These are phyloP conservation scores for Molothrus ater DNA, from an alignment of 2,797 vertebrate genomes.

Conservation along the genomic window DNA sequence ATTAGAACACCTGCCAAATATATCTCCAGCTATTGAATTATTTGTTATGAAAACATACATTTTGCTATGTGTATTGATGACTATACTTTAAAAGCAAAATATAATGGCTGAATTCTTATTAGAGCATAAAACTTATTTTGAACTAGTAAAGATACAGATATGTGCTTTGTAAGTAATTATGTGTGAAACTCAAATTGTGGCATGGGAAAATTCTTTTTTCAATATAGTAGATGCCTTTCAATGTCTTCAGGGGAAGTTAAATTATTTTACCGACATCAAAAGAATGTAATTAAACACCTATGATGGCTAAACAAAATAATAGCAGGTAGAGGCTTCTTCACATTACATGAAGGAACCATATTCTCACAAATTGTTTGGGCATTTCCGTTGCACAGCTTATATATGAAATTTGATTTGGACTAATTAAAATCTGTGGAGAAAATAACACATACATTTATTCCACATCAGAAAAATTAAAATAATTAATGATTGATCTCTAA, in stretches of 20 bases:
- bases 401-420: not conserved
- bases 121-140: not conserved
- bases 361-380: constrained; percentile 42
- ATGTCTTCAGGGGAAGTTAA: constrained; percentile 74
- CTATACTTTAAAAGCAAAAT: not conserved
- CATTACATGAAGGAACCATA: constrained; percentile 30
- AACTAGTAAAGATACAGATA: not conserved
- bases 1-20: not conserved
- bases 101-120: not conserved
- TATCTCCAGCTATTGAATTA: not conserved
- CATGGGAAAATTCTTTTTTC: constrained; percentile 73
- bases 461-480: constrained; percentile 23
- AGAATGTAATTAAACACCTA: constrained; percentile 71
- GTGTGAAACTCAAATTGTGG: constrained; percentile 51
- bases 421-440: constrained; percentile 43
- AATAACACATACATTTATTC: not conserved
- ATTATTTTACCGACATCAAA: constrained; percentile 76
- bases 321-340: constrained; percentile 70
- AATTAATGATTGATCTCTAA: not conserved
- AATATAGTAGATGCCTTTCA: constrained; percentile 62
- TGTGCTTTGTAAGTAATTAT: constrained; percentile 18
- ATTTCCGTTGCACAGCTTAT: constrained; percentile 51
- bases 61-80: not conserved
- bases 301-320: constrained; percentile 61
- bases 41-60: not conserved